A percentile compares a stretch with the other conserved stretches of the same genome.
Evolutionary conservation across 1,140 invertebrate genomes (phyloP).

Genomic region (Meloidogyne hapla): DNA sequence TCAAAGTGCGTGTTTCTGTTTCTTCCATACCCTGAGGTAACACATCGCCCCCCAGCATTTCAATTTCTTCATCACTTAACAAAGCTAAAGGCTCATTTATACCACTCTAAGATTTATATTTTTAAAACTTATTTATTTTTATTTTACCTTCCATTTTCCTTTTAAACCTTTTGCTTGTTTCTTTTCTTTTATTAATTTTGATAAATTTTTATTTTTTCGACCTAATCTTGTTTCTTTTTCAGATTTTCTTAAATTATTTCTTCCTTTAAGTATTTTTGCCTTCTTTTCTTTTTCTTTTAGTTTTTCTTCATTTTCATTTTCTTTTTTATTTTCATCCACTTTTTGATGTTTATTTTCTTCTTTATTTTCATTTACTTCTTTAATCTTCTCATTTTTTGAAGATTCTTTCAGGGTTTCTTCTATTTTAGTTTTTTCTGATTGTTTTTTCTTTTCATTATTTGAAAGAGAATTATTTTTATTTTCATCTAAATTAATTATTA

Average conservation of each 20-base stretch:
- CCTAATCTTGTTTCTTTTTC: slow-evolving; percentile 2
- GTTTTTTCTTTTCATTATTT: too few relatives aligned
- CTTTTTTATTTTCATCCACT: too few relatives aligned
- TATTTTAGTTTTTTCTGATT: too few relatives aligned
- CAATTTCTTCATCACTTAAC: slow-evolving; percentile 3
- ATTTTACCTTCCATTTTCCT: background rate
- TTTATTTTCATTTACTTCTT: background rate
- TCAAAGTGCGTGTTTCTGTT: background rate
- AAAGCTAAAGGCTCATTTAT: background rate
- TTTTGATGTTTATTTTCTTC: too few relatives aligned
- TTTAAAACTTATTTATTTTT: background rate
- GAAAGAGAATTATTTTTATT: background rate
- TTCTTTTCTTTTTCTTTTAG: background rate
- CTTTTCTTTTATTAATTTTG: background rate
- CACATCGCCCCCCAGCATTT: background rate
- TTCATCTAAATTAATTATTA: background rate
- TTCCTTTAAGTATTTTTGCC: background rate
- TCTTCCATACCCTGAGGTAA: background rate
- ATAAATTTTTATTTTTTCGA: background rate
- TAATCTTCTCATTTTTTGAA: background rate
- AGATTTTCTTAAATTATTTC: background rate
- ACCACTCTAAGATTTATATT: background rate
- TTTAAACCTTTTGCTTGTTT: background rate
- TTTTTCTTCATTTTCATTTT: background rate
- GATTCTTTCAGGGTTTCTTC: background rate